These are phyloP conservation scores for Gari tellinella DNA, from an alignment of 2,888 invertebrate species.

Conservation along the genomic window DNA sequence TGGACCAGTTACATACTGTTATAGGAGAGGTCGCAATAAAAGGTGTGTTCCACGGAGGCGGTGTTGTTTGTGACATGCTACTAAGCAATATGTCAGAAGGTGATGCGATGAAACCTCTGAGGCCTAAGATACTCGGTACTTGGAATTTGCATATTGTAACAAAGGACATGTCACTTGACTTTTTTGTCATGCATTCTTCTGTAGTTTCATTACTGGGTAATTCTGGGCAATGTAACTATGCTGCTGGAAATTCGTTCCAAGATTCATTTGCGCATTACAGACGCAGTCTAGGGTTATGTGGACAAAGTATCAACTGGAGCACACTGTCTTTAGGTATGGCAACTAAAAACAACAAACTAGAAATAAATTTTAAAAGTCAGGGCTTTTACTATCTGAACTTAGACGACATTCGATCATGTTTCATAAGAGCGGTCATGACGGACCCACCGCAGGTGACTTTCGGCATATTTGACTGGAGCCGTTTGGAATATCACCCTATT, in stretches of 20 bases:
- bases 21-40: conserved; percentile 25
- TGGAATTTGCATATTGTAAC: conserved; percentile 70
- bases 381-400: background rate
- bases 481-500: conserved; percentile 24
- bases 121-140: conserved; percentile 72
- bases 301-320: conserved; percentile 76
- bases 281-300: conserved; percentile 55
- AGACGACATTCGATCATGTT: conserved; percentile 34
- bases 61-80: conserved; percentile 58
- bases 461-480: conserved; percentile 36
- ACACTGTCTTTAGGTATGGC: conserved; percentile 70
- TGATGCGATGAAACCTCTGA: conserved; percentile 52
- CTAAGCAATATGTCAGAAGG: conserved; percentile 52
- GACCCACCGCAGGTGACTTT: conserved; percentile 28
- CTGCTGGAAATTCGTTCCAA: conserved; percentile 73
- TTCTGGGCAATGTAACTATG: conserved; percentile 73
- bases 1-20: conserved; percentile 1
- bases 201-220: conserved; percentile 71
- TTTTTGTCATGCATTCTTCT: conserved; percentile 74
- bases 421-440: conserved; percentile 23
- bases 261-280: conserved; percentile 71
- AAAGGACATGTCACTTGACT: conserved; percentile 63
- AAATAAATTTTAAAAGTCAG: background rate
- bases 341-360: background rate
- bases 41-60: conserved; percentile 74